Evolutionary conservation across 37 sponge, comb jelly and placozoan genomes (phyloP).

Genomic region (Lycopodina hypogea): DNA sequence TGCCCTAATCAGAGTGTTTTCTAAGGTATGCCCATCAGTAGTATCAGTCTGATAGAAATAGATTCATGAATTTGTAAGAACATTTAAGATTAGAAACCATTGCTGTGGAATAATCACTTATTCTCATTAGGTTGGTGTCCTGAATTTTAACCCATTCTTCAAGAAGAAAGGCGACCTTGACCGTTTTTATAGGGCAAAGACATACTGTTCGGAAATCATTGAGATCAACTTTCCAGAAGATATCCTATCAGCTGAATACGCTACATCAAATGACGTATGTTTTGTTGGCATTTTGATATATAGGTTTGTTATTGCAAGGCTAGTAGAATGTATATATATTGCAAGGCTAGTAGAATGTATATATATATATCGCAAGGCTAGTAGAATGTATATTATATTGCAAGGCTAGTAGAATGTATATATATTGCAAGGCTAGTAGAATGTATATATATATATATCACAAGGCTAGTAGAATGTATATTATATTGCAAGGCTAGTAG

Average conservation of each 20-base stretch:
- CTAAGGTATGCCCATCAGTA: conserved; percentile 10
- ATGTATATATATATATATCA: no score
- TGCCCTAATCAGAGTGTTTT: conserved; percentile 26
- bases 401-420: not conserved
- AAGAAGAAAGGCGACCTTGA: not conserved
- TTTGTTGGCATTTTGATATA: not conserved
- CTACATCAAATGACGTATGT: conserved; percentile 19
- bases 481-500: no score
- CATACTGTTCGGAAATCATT: conserved; percentile 4
- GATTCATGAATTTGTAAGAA: not conserved
- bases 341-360: no score
- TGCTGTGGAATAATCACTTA: not conserved
- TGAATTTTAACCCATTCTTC: conserved; percentile 35
- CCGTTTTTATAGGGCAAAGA: not conserved
- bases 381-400: no score
- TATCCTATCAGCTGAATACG: conserved; percentile 17
- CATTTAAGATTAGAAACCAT: not conserved
- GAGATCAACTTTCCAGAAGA: conserved; percentile 19
- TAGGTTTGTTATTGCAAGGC: no score
- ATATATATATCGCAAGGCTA: not conserved
- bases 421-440: no score
- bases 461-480: no score
- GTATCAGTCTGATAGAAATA: not conserved
- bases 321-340: no score
- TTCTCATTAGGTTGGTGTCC: conserved; percentile 4